Conservation (phyloP, 2,888 invertebrate genomes). For the Polydrusus pterygomalis region DNA sequence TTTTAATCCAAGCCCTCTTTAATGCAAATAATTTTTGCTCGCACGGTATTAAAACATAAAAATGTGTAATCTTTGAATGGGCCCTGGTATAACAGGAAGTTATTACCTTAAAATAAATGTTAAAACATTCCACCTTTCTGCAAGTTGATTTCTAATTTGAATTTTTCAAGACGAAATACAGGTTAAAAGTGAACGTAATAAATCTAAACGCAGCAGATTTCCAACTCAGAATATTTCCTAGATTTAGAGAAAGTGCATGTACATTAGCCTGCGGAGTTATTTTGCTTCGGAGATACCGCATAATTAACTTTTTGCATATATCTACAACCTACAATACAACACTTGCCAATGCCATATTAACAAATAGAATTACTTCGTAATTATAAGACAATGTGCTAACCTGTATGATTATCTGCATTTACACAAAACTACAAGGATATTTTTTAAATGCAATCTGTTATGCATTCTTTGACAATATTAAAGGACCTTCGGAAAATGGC, state of each 20-base stretch:
- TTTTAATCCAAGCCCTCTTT: too few relatives aligned
- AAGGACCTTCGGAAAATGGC: too few relatives aligned
- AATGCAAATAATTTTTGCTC: too few relatives aligned
- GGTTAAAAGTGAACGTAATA: slow-evolving; percentile 58
- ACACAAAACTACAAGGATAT: too few relatives aligned
- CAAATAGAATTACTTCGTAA: slow-evolving; percentile 14
- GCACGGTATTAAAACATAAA: too few relatives aligned
- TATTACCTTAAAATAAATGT: slow-evolving; percentile 44
- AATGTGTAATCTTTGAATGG: too few relatives aligned
- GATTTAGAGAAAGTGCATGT: slow-evolving; percentile 53
- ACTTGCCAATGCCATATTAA: slow-evolving; percentile 8
- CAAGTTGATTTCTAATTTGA: slow-evolving; percentile 52
- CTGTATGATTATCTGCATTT: background rate
- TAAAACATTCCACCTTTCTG: slow-evolving; percentile 49
- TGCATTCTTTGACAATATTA: too few relatives aligned
- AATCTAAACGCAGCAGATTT: slow-evolving; percentile 52
- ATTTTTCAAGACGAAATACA: slow-evolving; percentile 51
- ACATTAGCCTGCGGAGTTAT: slow-evolving; percentile 40
- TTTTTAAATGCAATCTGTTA: too few relatives aligned
- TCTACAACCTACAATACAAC: background rate
- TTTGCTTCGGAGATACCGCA: slow-evolving; percentile 44
- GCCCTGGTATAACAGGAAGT: slow-evolving; percentile 54
- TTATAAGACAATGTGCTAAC: slow-evolving; percentile 1
- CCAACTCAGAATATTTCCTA: slow-evolving; percentile 51
- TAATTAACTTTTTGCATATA: slow-evolving; percentile 41